A percentile compares a stretch with the other conserved stretches of the same genome.
These are phyloP conservation scores for Uloborus plumipes DNA, from an alignment of 2,888 invertebrate genomes.

Conservation along the genomic window DNA sequence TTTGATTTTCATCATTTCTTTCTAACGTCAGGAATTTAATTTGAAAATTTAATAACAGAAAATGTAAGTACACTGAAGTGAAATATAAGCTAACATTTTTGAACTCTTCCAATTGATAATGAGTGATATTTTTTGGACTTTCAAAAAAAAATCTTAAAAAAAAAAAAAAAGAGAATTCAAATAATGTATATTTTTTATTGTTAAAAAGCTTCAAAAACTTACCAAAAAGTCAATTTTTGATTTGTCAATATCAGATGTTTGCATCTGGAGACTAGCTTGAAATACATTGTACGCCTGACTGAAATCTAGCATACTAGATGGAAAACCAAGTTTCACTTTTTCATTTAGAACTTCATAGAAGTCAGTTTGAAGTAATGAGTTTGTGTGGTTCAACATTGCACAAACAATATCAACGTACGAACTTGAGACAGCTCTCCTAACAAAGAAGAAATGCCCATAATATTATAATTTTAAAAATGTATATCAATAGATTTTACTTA, in stretches of 20 bases:
- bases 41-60: too few relatives aligned
- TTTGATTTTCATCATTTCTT: too few relatives aligned
- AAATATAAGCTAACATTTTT: too few relatives aligned
- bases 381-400: constrained; percentile 94
- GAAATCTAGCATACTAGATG: constrained; percentile 73
- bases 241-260: constrained; percentile 80
- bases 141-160: too few relatives aligned
- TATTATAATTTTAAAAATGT: background rate
- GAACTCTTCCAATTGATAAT: too few relatives aligned
- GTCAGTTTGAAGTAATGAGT: constrained; percentile 87
- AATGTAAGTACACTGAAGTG: too few relatives aligned
- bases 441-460: constrained; percentile 51
- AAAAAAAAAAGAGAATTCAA: too few relatives aligned
- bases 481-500: background rate
- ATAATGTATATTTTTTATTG: background rate
- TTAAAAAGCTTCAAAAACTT: constrained; percentile 67
- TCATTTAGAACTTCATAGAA: constrained; percentile 82
- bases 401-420: constrained; percentile 96
- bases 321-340: constrained; percentile 83
- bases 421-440: constrained; percentile 88
- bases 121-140: too few relatives aligned
- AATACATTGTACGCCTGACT: constrained; percentile 84
- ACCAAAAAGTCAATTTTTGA: constrained; percentile 84
- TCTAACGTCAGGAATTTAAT: too few relatives aligned
- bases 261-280: constrained; percentile 83